These are phyloP conservation scores for Syngnathoides biaculeatus DNA, from an alignment of 2,113 vertebrate species.

Conservation along the genomic window DNA sequence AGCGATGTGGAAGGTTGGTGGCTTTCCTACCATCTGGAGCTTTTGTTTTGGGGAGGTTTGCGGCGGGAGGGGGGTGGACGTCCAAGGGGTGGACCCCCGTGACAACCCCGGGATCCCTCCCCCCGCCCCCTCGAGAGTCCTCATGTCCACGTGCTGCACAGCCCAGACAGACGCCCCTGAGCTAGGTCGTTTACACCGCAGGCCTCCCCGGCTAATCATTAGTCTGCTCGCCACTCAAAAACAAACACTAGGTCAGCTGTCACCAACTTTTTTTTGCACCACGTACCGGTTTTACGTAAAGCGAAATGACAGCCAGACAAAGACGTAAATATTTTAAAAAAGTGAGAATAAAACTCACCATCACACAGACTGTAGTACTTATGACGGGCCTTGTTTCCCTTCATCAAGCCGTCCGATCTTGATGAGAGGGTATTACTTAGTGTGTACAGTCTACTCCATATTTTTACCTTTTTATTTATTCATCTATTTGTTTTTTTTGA, in stretches of 20 bases:
- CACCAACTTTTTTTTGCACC: background rate
- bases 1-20: conserved; percentile 64
- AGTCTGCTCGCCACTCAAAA: conserved; percentile 23
- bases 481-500: too few relatives aligned
- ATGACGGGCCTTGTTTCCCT: background rate
- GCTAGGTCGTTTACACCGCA: conserved; percentile 50
- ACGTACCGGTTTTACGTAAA: background rate
- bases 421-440: background rate
- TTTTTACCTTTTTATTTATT: too few relatives aligned
- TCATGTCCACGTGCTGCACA: conserved; percentile 62
- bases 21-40: conserved; percentile 78
- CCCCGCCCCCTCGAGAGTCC: conserved; percentile 44
- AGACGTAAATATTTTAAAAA: background rate
- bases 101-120: conserved; percentile 29
- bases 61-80: conserved; percentile 26
- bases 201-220: conserved; percentile 55
- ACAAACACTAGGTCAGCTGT: background rate
- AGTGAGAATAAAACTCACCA: background rate
- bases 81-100: conserved; percentile 18
- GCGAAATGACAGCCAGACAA: background rate
- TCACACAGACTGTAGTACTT: background rate
- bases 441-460: too few relatives aligned
- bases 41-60: conserved; percentile 71
- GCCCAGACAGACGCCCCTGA: conserved; percentile 64
- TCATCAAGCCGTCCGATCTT: background rate